phyloP scores from a whole-genome alignment of 2,797 vertebrate genomes.

The Helarctos malayanus region DNA sequence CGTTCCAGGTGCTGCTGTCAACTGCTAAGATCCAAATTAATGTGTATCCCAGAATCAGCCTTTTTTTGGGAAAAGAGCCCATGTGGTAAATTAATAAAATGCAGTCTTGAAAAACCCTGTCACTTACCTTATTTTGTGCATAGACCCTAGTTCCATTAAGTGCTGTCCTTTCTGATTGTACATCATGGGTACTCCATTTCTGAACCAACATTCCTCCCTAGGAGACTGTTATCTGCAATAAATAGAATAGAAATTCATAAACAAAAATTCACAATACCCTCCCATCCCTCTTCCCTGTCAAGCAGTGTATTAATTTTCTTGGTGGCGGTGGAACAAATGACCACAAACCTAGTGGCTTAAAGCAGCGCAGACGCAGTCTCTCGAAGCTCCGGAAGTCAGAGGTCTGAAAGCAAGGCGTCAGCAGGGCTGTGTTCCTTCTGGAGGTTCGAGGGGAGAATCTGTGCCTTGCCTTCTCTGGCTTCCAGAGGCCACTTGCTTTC shows the following conservation, averaged over 20 bases:
- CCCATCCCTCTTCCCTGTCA: background rate
- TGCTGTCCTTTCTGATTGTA: constrained; percentile 90
- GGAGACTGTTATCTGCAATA: constrained; percentile 92
- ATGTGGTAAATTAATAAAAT: background rate
- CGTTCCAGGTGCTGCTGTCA: background rate
- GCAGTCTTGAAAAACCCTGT: background rate
- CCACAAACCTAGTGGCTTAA: background rate
- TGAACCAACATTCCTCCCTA: constrained; percentile 95
- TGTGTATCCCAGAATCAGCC: background rate
- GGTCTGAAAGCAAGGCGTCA: background rate
- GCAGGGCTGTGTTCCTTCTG: background rate
- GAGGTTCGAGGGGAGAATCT: background rate
- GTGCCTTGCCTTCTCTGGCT: background rate
- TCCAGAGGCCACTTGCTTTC: background rate
- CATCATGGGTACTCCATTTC: constrained; percentile 91
- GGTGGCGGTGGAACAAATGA: background rate
- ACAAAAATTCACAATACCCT: background rate
- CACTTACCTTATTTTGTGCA: constrained; percentile 93
- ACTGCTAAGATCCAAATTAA: background rate
- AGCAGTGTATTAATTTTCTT: background rate
- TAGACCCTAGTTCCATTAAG: constrained; percentile 93
- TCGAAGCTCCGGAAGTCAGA: background rate
- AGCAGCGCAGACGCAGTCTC: background rate
- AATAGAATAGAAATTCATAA: constrained; percentile 54
- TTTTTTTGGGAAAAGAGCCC: background rate